These are phyloP conservation scores for Thecophora atra DNA, from an alignment of 2,888 invertebrate genomes.

Conservation along the genomic window DNA sequence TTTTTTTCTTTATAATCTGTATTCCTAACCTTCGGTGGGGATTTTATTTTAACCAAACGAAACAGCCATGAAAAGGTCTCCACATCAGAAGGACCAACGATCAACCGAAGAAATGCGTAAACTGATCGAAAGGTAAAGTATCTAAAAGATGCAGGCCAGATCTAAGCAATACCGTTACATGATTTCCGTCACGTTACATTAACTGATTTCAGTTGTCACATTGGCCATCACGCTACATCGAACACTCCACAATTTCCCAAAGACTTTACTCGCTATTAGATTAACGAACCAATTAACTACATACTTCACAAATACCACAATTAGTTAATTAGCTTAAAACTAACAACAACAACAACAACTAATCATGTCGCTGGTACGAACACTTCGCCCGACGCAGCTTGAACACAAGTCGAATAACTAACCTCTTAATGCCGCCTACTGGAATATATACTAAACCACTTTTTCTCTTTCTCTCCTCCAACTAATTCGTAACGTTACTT, in stretches of 20 bases:
- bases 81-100: conserved; percentile 88
- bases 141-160: conserved; percentile 57
- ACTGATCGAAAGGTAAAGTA: conserved; percentile 95
- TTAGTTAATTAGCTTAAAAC: conserved; percentile 1
- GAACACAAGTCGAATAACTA: not conserved
- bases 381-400: too few relatives aligned
- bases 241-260: not conserved
- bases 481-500: conserved; percentile 13
- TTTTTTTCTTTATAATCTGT: conserved; percentile 49
- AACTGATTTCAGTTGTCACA: not conserved
- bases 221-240: not conserved
- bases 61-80: conserved; percentile 72
- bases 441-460: conserved; percentile 24
- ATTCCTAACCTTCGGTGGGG: conserved; percentile 39
- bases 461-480: conserved; percentile 31
- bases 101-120: conserved; percentile 96
- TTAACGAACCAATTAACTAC: conserved; percentile 4
- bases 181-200: not conserved
- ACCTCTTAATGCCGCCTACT: not conserved
- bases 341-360: not conserved
- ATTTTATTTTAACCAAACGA: conserved; percentile 37
- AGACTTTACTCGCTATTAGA: too few relatives aligned
- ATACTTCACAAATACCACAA: not conserved
- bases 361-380: too few relatives aligned
- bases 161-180: not conserved